phyloP scores from a whole-genome alignment of 2,888 invertebrate species.

The Harmothoe impar region DNA sequence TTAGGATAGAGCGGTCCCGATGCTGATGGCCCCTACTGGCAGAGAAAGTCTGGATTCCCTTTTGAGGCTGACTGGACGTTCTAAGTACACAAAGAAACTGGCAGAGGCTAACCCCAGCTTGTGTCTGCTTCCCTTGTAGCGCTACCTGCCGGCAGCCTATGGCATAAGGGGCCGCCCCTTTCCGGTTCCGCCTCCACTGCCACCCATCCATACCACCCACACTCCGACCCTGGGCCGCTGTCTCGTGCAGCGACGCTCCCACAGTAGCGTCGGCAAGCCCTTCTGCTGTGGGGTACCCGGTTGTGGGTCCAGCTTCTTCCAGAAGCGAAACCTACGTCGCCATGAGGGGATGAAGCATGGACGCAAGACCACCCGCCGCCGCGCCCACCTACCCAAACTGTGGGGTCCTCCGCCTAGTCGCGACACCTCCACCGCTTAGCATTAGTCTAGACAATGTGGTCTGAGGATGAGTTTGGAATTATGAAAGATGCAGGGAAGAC shows the following conservation, averaged over 20 bases:
- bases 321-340: constrained; percentile 50
- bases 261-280: constrained; percentile 13
- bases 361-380: neutral
- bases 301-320: constrained; percentile 27
- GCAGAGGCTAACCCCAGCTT: constrained; percentile 27
- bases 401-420: too few relatives aligned
- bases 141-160: constrained; percentile 32
- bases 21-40: neutral
- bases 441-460: too few relatives aligned
- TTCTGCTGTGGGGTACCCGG: constrained; percentile 21
- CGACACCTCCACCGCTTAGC: too few relatives aligned
- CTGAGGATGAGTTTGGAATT: too few relatives aligned
- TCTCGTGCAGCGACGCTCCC: neutral
- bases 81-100: neutral
- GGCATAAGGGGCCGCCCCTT: neutral
- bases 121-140: constrained; percentile 37
- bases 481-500: too few relatives aligned
- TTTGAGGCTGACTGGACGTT: too few relatives aligned
- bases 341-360: constrained; percentile 51
- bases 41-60: too few relatives aligned
- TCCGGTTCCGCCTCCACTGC: neutral
- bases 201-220: neutral
- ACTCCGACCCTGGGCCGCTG: neutral
- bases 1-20: too few relatives aligned
- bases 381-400: neutral